Conservation (phyloP, 2,113 vertebrate genomes). For the Misgurnus mizolepis region DNA sequence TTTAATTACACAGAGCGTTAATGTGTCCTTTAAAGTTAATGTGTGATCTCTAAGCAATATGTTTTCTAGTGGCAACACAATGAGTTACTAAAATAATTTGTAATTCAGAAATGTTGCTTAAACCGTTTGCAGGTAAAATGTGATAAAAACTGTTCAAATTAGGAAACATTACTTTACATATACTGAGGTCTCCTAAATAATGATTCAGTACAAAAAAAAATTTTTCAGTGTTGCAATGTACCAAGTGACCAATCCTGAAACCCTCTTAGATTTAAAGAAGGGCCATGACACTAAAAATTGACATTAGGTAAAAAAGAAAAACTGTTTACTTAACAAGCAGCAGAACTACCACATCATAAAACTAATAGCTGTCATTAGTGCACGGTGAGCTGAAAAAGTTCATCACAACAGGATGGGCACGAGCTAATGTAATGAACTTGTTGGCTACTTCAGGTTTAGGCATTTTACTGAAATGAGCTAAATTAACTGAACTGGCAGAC, state of each 20-base stretch:
- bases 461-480: background rate
- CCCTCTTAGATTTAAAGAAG: background rate
- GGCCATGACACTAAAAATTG: constrained; percentile 8
- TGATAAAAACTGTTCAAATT: no score
- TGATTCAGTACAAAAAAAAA: background rate
- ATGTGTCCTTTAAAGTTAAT: constrained; percentile 24
- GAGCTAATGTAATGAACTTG: background rate
- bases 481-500: background rate
- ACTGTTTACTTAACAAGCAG: background rate
- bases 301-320: constrained; percentile 33
- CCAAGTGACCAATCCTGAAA: background rate
- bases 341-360: constrained; percentile 24
- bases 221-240: background rate
- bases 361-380: constrained; percentile 44
- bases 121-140: background rate
- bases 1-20: background rate
- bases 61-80: background rate
- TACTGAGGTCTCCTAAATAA: background rate
- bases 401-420: background rate
- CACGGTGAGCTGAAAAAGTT: background rate
- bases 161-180: background rate
- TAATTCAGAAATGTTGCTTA: background rate
- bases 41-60: constrained; percentile 17
- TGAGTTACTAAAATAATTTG: background rate
- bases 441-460: background rate